These are phyloP conservation scores for Mimachlamys varia DNA, from an alignment of 2,888 invertebrate species.

Conservation along the genomic window DNA sequence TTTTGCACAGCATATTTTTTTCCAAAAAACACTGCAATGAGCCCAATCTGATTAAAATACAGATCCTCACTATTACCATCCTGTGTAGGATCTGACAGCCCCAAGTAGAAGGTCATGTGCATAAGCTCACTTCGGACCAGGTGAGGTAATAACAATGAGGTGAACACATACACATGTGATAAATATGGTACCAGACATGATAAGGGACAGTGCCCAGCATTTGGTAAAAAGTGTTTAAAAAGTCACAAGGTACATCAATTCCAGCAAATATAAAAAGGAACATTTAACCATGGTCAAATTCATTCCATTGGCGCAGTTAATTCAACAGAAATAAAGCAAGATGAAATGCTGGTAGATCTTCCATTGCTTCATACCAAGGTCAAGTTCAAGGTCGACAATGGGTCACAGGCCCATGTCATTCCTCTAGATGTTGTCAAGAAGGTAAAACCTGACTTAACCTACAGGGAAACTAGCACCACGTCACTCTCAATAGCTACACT, in stretches of 20 bases:
- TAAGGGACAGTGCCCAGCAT: not conserved
- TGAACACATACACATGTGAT: not conserved
- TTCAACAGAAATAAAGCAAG: not conserved
- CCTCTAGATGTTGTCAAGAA: not conserved
- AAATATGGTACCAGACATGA: not conserved
- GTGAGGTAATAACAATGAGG: not conserved
- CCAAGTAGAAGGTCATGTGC: too few relatives aligned
- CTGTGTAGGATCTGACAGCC: too few relatives aligned
- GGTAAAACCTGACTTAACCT: not conserved
- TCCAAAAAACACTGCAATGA: constrained; percentile 40
- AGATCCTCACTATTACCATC: too few relatives aligned
- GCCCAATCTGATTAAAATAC: too few relatives aligned
- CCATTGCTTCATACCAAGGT: not conserved
- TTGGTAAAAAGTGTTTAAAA: not conserved
- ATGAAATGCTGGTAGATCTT: not conserved
- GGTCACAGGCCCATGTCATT: not conserved
- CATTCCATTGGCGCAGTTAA: not conserved
- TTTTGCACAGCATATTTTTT: constrained; percentile 40
- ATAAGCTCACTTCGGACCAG: too few relatives aligned
- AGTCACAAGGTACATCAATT: not conserved
- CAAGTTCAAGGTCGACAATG: not conserved
- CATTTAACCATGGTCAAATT: not conserved
- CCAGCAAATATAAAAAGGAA: not conserved
- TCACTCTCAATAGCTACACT: not conserved
- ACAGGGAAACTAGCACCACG: not conserved